Base-by-base conservation (phyloP, 1,140 invertebrate species). In the Muscidifurax raptorellus region DNA sequence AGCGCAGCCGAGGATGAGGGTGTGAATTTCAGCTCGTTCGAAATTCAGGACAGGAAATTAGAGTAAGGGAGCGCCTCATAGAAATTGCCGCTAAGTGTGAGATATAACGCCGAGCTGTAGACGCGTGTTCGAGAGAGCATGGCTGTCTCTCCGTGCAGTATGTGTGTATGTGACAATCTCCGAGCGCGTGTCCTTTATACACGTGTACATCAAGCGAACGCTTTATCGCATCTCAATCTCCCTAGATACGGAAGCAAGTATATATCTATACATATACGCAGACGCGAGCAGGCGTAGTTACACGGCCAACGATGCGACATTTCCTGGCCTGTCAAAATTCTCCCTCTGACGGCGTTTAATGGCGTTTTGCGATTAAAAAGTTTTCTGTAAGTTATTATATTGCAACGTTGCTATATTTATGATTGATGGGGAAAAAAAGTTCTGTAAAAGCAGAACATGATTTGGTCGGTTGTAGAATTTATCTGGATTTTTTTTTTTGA, bases 21-120 rank as follows among this genome's bases (percentile, higher is more conserved):
- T 91, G 90, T 90, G 90, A 92, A 92, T 92, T 93, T 90, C 86
- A 84, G 88, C 87, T 91, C 90, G 90, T 92, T 92, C 89, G 89
- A 93, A 93, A 93, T 93, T 93, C 91, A 92, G 92, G 90, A 91
- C 92, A 93, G 92, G 92, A 93, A 93, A 93, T 93, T 93, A 93
- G 92, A 93, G 90, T 88, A 59, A 84, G 87, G 67, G 67, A 36
- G 89, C 89, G 90, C 87, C 88, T 89, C 89, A 90, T 91, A 90
- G 91, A 91, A 92, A 91, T 91, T 91, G 90, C 91, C 90, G 89
- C 90, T 90, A 92, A 92, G 91, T 91, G 91, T 90, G 91, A 92
- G 92, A 93, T 91, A 93, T 92, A 92, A 87, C 87, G 86, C 86
- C 30, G 82, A 87, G 71, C 82, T 86, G 32, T 32, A 32, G 2